These are phyloP conservation scores for Agriotes lineatus DNA, from an alignment of 2,888 invertebrate species.

Conservation along the genomic window DNA sequence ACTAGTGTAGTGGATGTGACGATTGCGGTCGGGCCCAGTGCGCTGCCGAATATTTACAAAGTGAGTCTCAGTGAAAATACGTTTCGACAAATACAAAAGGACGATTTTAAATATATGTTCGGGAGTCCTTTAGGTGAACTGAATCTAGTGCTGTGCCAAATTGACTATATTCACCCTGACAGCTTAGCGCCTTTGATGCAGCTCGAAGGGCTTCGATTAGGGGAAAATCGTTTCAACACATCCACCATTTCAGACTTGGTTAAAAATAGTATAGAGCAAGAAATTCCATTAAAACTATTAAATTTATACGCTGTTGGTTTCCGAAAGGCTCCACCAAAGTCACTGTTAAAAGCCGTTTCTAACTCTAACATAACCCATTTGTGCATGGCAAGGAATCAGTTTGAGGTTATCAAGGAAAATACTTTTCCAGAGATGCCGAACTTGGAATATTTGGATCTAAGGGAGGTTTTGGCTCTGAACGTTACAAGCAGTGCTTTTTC, in stretches of 20 bases:
- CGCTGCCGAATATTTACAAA: constrained; percentile 66
- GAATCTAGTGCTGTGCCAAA: constrained; percentile 68
- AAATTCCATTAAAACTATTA: constrained; percentile 66
- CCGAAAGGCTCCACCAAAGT: constrained; percentile 67
- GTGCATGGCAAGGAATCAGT: constrained; percentile 69
- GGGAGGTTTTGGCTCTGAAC: constrained; percentile 67
- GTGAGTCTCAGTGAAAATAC: constrained; percentile 71
- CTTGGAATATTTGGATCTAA: constrained; percentile 70
- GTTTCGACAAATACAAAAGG: constrained; percentile 65
- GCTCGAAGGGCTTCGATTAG: constrained; percentile 67
- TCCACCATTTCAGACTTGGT: constrained; percentile 66
- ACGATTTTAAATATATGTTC: constrained; percentile 67
- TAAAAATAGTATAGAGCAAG: constrained; percentile 58
- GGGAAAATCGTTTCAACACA: constrained; percentile 69
- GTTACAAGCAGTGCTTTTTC: constrained; percentile 68
- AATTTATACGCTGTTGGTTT: constrained; percentile 71
- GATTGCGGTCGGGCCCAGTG: constrained; percentile 63
- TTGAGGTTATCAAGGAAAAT: constrained; percentile 68
- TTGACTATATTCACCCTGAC: constrained; percentile 69
- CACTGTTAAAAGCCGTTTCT: constrained; percentile 68
- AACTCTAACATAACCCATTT: constrained; percentile 68
- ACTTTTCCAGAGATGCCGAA: constrained; percentile 71
- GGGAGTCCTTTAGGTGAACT: constrained; percentile 66
- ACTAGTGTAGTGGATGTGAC: constrained; percentile 65
- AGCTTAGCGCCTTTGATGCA: constrained; percentile 67